Evolutionary conservation across 2,888 invertebrate species (phyloP), one percentile per base, ranked within the genome.

Genomic region (Eledone cirrhosa): DNA sequence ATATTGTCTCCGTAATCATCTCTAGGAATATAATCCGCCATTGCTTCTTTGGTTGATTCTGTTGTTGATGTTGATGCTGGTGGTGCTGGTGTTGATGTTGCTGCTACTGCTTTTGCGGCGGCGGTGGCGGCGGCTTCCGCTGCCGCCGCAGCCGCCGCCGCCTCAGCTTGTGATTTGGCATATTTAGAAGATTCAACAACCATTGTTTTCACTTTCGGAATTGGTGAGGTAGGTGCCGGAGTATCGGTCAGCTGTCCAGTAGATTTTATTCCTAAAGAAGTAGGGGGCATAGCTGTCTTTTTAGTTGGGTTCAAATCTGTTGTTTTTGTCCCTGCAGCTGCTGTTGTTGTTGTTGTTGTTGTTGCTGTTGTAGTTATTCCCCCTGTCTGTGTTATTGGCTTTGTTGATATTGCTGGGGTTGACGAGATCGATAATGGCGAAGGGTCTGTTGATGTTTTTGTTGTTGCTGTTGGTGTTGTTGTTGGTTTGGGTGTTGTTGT

Each of bases 121-220:
- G 67, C 22, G 19, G 29, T 22, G 27, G 67, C 67, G 1, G 67
- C 76, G 2, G 76, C 48, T 48, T 33, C 29, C 4, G 29, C 74
- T 13, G 41, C 74, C 47, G 76, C 76, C 29, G 48, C 76, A 19
- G 27, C 48, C 4, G 47, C 48, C 27, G 47, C 48, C 5, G 47
- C 76, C 19, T 19, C 76, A 16, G 76, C 76, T n/a, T 47, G 48
- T 1, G 76, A 48, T 19, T 48, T 76, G 16, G 27, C 48, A 14
- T 47, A 76, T 47, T 76, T 76, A 11, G 76, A 76, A 27, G 76
- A 76, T 48, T 76, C 76, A 24, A 76, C 76, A 47, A 76, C 76
- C 76, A 76, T 76, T 19, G 76, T 76, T 48, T 76, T 76, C 29
- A 76, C 76, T 33, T 48, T 76, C 8, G 47, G 74, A 0, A 33